Conservation (phyloP, 2,888 invertebrate genomes). For the Patella pellucida region DNA sequence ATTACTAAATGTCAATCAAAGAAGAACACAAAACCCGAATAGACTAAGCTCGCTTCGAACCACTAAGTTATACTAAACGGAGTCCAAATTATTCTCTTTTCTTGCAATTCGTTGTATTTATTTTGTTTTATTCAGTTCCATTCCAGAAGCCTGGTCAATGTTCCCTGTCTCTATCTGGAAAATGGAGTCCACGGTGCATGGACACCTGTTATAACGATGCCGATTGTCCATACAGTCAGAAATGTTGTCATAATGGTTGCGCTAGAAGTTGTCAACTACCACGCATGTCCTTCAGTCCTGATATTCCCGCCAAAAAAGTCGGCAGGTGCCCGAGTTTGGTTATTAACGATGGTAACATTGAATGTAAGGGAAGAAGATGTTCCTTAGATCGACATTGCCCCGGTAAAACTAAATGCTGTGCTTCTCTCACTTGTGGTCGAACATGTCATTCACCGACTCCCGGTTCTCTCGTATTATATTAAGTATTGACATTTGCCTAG, state of each 20-base stretch:
- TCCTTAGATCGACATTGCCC: neutral
- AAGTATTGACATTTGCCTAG: too few species aligned
- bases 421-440: neutral
- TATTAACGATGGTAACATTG: neutral
- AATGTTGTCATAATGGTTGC: slow-evolving; percentile 1
- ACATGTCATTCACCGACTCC: neutral
- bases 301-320: neutral
- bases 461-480: neutral
- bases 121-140: neutral
- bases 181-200: neutral
- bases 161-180: neutral
- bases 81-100: too few species aligned
- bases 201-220: neutral
- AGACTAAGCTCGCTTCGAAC: too few species aligned
- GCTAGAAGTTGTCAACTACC: neutral
- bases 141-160: neutral
- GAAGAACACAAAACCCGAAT: too few species aligned
- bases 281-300: neutral
- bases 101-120: neutral
- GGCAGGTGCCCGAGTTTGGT: neutral
- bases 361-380: neutral
- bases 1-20: too few species aligned
- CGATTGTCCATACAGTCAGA: neutral
- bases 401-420: neutral
- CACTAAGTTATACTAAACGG: too few species aligned